Evolutionary conservation across 1,140 invertebrate species (phyloP).

Genomic region (Wiebesia pumilae): DNA sequence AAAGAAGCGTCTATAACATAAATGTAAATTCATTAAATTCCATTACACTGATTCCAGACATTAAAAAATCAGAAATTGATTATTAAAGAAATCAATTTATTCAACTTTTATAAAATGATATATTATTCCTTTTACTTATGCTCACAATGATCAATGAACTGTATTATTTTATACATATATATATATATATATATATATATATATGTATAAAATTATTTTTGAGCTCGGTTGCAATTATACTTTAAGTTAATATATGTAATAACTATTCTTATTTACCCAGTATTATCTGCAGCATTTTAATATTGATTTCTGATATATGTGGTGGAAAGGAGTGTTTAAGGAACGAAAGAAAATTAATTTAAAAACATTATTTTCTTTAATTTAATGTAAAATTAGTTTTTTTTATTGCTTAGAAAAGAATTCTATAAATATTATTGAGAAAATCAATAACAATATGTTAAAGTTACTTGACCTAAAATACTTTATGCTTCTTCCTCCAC

Average conservation of each 20-base stretch:
- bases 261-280: conserved; percentile 43
- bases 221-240: conserved; percentile 41
- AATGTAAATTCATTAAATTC: conserved; percentile 16
- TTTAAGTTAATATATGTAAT: conserved; percentile 38
- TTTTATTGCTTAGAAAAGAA: not conserved
- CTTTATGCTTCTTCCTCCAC: conserved; percentile 33
- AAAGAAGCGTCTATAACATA: conserved; percentile 13
- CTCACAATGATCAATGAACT: conserved; percentile 39
- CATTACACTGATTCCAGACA: conserved; percentile 34
- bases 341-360: not conserved
- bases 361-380: conserved; percentile 30
- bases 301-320: conserved; percentile 31
- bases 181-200: too few species aligned
- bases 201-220: conserved; percentile 15
- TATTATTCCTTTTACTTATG: conserved; percentile 28
- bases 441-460: conserved; percentile 52
- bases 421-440: not conserved
- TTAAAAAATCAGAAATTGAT: conserved; percentile 36
- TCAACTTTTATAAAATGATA: conserved; percentile 22
- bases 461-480: conserved; percentile 46
- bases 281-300: conserved; percentile 42
- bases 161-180: conserved; percentile 15
- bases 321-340: not conserved
- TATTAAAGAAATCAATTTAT: conserved; percentile 41
- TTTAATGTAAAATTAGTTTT: conserved; percentile 15